Base-by-base conservation (phyloP, 1,140 invertebrate genomes). In the Dinoponera quadriceps region DNA sequence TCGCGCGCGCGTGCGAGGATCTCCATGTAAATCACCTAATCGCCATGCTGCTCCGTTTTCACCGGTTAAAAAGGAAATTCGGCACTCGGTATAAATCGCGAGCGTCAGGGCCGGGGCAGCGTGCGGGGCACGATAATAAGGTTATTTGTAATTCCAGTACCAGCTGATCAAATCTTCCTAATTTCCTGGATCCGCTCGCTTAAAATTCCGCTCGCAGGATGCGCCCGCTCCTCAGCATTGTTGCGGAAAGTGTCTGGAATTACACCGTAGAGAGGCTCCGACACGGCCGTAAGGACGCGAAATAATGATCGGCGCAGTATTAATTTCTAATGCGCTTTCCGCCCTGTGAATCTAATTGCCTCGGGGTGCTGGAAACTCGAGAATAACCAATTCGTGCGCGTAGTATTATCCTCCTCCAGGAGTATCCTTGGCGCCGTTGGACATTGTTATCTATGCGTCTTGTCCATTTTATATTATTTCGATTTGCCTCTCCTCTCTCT, bases 121-220 rank as follows among this genome's bases (percentile, higher is more conserved):
- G 68, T 33, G 66, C 29, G 72, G n/a, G n/a, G 62, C 81, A 86
- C 82, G 81, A 89, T 92, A 91, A 91, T 87, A 77, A 90, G 86
- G 89, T 91, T 91, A 90, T 90, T 91, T 91, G 90, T 92, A 90
- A 92, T 91, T 91, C 90, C 86, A 81, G 62, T 49, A 16, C 63
- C 73, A 68, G 65, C 89, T 86, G 91, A 92, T 90, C 89, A 91
- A 88, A 92, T 91, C 90, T 91, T 91, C 86, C 85, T 91, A 92
- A 92, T 92, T 92, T 92, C 90, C 90, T 85, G 88, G 83, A 82
- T 81, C 80, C 57, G 62, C 84, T 59, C 80, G 80, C 83, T 91
- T 91, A 85, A 90, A 88, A 92, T 92, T 92, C 87, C 62, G 60
- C 81, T 82, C 85, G 81, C 77, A 65, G 62, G 55, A 57, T 25